These are phyloP conservation scores for Adelognathus sp. DNA, from an alignment of 2,888 invertebrate species.

Conservation along the genomic window DNA sequence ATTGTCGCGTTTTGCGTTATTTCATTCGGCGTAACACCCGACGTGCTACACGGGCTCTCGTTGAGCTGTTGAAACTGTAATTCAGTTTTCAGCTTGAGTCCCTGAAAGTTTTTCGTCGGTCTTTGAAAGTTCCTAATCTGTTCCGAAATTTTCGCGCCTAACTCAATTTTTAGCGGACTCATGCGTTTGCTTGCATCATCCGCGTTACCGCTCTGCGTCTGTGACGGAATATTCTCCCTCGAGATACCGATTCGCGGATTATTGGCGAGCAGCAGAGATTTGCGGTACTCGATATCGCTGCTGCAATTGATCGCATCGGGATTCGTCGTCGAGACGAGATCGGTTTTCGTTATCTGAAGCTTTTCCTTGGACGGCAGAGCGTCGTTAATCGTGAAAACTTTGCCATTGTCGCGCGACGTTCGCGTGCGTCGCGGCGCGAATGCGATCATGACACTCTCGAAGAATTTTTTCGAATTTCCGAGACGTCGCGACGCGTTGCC, in stretches of 20 bases:
- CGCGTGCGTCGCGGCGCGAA: constrained; percentile 49
- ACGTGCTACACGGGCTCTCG: constrained; percentile 70
- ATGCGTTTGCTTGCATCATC: constrained; percentile 37
- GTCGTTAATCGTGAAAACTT: constrained; percentile 72
- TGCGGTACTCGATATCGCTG: constrained; percentile 79
- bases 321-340: constrained; percentile 87
- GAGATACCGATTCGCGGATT: constrained; percentile 19
- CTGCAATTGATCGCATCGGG: constrained; percentile 81
- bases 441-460: constrained; percentile 62
- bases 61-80: constrained; percentile 71
- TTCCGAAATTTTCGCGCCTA: constrained; percentile 70
- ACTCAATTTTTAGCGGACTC: constrained; percentile 65
- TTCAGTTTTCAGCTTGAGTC: constrained; percentile 72
- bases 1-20: constrained; percentile 19
- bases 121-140: constrained; percentile 72
- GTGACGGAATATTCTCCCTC: background rate
- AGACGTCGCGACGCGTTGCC: too few relatives aligned
- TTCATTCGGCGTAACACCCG: constrained; percentile 47
- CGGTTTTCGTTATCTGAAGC: constrained; percentile 84
- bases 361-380: constrained; percentile 70
- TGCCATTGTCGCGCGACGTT: constrained; percentile 46
- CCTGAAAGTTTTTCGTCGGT: constrained; percentile 73
- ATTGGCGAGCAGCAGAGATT: constrained; percentile 62
- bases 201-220: background rate
- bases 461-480: constrained; percentile 57